These are phyloP conservation scores for Chaetodon trifascialis DNA, from an alignment of 2,113 vertebrate species.

Conservation along the genomic window DNA sequence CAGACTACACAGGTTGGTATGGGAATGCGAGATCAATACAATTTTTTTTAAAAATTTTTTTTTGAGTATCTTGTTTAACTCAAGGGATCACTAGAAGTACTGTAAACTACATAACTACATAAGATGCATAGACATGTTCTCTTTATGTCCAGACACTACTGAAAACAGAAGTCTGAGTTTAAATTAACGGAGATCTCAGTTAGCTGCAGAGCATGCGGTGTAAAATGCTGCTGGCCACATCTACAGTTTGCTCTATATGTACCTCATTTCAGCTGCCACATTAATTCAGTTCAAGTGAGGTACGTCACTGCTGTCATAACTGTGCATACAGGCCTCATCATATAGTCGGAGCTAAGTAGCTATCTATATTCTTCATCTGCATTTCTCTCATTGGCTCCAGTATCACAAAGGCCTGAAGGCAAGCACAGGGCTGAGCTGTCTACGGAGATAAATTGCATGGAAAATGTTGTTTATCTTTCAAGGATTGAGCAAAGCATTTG, in stretches of 20 bases:
- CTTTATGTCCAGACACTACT: background rate
- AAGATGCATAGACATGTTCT: background rate
- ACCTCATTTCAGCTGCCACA: slow-evolving; percentile 40
- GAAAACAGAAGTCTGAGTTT: background rate
- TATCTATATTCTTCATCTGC: slow-evolving; percentile 73
- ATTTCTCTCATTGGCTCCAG: slow-evolving; percentile 56
- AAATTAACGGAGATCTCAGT: background rate
- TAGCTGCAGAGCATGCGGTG: background rate
- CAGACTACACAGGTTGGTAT: background rate
- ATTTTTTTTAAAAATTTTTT: background rate
- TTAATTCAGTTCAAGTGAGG: slow-evolving; percentile 41
- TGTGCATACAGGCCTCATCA: slow-evolving; percentile 12
- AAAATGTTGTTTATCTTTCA: slow-evolving; percentile 70
- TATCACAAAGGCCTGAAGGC: slow-evolving; percentile 59
- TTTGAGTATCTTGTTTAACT: background rate
- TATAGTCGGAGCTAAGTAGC: slow-evolving; percentile 59
- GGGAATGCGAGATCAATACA: background rate
- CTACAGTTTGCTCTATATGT: slow-evolving; percentile 7
- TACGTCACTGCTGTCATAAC: slow-evolving; percentile 32
- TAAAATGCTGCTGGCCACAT: slow-evolving; percentile 23
- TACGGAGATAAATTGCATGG: slow-evolving; percentile 51
- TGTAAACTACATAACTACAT: no score
- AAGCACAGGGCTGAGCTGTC: slow-evolving; percentile 49
- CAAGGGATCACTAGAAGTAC: background rate
- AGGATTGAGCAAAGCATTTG: slow-evolving; percentile 49